Base-by-base conservation (phyloP, 2,888 invertebrate genomes). In the Calameuta pallipes region DNA sequence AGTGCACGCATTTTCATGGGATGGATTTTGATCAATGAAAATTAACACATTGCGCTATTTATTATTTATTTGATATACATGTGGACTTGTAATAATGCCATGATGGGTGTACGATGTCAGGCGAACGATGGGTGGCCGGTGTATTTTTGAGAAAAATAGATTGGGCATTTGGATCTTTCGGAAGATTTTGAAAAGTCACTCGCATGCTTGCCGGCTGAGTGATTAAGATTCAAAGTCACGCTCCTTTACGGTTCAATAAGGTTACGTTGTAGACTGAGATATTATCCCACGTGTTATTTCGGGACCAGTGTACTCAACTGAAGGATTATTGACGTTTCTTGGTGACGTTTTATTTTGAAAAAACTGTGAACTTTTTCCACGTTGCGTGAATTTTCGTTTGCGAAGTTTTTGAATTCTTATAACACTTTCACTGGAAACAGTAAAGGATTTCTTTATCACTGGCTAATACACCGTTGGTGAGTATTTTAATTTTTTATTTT, bases 401-500 rank as follows among this genome's bases (percentile, higher is more conserved):
- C 9, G 23, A 56, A 56, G 9, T 23, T 56, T 23, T 56, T 6
- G 1, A 56, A 56, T 23, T 56, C 23, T 56, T 56, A 23, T 56
- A 56, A 56, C 56, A 56, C 56, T 56, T 56, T 56, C 56, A 23
- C 56, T 56, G 56, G 56, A 23, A 56, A 56, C 23, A 56, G 23
- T 56, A 56, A 56, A 56, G 56, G 56, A 56, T 56, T 56, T 56
- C 2, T 23, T 56, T 56, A 56, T 56, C 56, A 81, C 80, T 84
- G 83, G 78, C 82, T 82, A 81, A 84, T 84, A 80, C 76, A 81
- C 78, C 82, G 77, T 87, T 88, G 88, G 87, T 87, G 81, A 88
- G 88, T 87, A 80, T 78, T 33, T n/a, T 78, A 76, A 33, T 9
- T 31, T 35, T 37, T 2, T 33, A 56, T 56, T 41, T 75, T 56